Base-by-base conservation (phyloP, 35 echinoderm and acorn worm species). In the Ophioderma brevispina region DNA sequence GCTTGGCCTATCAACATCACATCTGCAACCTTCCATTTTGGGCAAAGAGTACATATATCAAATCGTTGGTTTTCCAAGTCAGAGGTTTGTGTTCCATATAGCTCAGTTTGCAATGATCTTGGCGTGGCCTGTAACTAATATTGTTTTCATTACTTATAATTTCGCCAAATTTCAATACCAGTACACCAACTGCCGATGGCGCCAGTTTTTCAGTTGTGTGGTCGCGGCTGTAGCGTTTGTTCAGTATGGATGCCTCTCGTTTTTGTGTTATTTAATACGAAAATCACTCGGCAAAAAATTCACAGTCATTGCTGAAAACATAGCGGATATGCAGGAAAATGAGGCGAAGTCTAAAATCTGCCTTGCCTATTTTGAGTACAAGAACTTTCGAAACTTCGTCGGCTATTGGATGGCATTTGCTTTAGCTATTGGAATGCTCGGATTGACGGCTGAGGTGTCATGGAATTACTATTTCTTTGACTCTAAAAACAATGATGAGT, bases 371-470 rank as follows among this genome's bases (percentile, higher is more conserved):
- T 30, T 70, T 25, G n/a, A 70, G 28, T 70, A 70, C 59, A 70
- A 70, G 28, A 25, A 70, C 23, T 70, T 70, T 25, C 59, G 59
- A 2, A 25, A 70, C 28, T 70, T 70, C 23, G 59, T 25, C 1
- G 59, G 59, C 10, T 70, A 70, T 70, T 70, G 59, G 59, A 70
- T 70, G 59, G n/a, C 59, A 70, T 70, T 70, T 70, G 59, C 59
- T 3, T 4, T 70, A 30, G 2, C 59, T 25, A 25, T 70, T 70
- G 23, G 59, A 8, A 70, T 70, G 23, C 15, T 70, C 1, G 59
- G 59, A 13, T 25, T 70, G 59, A 25, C 59, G n/a, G 5, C 59
- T 15, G 10, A 15, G 17, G 23, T 70, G 3, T 70, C 59, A 70
- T 70, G 59, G 59, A 6, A 70, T 70, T 70, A 13, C n/a, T 8